phyloP scores from a whole-genome alignment of 2,888 invertebrate species.

The Eurytoma adleriae region DNA sequence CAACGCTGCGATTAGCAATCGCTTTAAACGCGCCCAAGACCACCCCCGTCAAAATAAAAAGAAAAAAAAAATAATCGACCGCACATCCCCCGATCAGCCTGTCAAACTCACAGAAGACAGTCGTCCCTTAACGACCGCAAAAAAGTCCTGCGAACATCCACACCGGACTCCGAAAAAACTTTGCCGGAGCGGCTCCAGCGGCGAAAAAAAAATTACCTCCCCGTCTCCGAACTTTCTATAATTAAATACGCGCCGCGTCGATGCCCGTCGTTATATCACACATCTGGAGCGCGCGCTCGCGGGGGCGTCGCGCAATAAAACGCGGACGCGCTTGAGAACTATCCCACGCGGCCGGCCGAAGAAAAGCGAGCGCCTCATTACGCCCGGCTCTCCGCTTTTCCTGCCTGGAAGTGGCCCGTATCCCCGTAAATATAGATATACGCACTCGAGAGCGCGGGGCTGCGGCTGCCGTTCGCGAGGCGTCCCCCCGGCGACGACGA shows the following conservation, averaged over 20 bases:
- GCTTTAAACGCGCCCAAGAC: too few relatives aligned
- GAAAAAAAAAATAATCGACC: too few relatives aligned
- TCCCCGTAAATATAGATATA: constrained; percentile 1
- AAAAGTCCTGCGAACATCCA: neutral
- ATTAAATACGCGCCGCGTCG: constrained; percentile 34
- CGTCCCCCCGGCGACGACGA: neutral
- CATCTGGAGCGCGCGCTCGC: constrained; percentile 53
- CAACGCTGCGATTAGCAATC: too few relatives aligned
- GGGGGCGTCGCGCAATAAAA: constrained; percentile 13
- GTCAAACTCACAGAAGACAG: neutral
- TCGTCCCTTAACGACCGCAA: neutral
- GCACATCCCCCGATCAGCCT: neutral
- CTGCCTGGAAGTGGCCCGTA: constrained; percentile 30
- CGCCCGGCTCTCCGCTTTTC: constrained; percentile 25
- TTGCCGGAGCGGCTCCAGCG: neutral
- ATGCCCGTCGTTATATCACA: constrained; percentile 10
- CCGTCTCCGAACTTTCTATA: constrained; percentile 46
- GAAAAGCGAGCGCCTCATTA: constrained; percentile 30
- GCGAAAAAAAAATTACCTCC: neutral
- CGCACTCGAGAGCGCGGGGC: neutral
- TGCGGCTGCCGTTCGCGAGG: neutral
- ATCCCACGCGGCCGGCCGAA: constrained; percentile 68
- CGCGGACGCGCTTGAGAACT: constrained; percentile 67
- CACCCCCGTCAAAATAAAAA: too few relatives aligned
- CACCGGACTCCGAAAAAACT: neutral